Evolutionary conservation across 2,113 vertebrate genomes (phyloP).

Genomic region (Protobothrops mucrosquamatus): DNA sequence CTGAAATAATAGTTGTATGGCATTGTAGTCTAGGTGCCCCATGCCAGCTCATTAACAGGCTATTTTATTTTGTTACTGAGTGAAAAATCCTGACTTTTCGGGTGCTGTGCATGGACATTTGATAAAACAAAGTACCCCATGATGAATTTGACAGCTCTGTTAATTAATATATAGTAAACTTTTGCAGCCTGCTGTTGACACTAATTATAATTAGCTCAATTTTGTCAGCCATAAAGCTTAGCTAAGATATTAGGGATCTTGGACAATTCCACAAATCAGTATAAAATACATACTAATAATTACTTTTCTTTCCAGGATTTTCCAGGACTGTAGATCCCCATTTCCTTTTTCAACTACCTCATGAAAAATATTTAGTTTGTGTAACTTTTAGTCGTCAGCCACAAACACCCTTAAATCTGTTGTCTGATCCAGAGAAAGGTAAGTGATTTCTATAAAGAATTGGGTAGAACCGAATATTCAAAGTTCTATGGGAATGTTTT

Average conservation of each 20-base stretch:
- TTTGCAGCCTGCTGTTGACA: not conserved
- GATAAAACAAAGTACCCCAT: not conserved
- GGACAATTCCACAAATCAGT: not conserved
- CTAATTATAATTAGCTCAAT: not conserved
- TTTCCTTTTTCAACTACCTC: constrained; percentile 40
- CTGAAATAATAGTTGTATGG: not conserved
- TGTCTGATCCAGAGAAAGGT: constrained; percentile 68
- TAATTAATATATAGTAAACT: not conserved
- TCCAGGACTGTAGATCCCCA: not conserved
- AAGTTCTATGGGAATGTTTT: not conserved
- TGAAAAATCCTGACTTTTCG: too few species aligned
- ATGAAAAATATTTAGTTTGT: constrained; percentile 41
- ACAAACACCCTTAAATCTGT: constrained; percentile 23
- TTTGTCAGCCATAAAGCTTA: not conserved
- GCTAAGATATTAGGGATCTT: not conserved
- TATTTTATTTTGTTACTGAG: too few species aligned
- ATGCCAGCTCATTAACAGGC: not conserved
- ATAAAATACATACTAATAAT: not conserved
- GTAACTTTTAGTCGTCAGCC: constrained; percentile 37
- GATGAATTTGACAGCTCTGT: not conserved
- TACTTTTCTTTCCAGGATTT: not conserved
- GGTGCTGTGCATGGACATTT: too few species aligned
- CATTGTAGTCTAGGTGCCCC: not conserved
- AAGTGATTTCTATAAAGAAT: constrained; percentile 7
- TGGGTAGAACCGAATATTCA: not conserved